These are phyloP conservation scores for Hycleus phaleratus DNA, from an alignment of 1,140 invertebrate genomes.

Conservation along the genomic window DNA sequence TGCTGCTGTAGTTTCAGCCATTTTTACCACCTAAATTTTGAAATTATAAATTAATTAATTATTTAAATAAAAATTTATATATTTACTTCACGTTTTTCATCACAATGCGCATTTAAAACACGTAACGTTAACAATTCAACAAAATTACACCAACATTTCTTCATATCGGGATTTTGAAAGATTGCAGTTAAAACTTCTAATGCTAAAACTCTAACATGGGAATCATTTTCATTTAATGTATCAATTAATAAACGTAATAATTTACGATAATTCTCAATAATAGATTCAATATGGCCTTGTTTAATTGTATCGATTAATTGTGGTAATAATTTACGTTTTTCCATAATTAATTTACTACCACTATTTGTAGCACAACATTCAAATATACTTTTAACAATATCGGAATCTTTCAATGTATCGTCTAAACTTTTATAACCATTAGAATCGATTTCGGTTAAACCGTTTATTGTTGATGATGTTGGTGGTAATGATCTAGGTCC, in stretches of 20 bases:
- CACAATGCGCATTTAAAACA: constrained; percentile 76
- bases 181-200: constrained; percentile 74
- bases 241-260: constrained; percentile 68
- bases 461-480: constrained; percentile 27
- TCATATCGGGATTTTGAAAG: constrained; percentile 64
- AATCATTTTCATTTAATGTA: constrained; percentile 58
- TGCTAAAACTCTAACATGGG: constrained; percentile 62
- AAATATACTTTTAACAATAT: constrained; percentile 39
- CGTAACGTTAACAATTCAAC: constrained; percentile 82
- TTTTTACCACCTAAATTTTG: constrained; percentile 31
- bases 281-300: constrained; percentile 42
- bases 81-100: constrained; percentile 65
- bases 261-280: constrained; percentile 52
- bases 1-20: constrained; percentile 35
- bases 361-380: constrained; percentile 27
- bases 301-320: constrained; percentile 43
- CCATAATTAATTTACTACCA: constrained; percentile 33
- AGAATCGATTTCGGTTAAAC: constrained; percentile 30
- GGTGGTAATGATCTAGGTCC: constrained; percentile 31
- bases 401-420: constrained; percentile 26
- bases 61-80: not conserved
- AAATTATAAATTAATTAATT: not conserved
- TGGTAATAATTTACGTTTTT: constrained; percentile 34
- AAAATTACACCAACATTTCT: constrained; percentile 72
- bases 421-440: constrained; percentile 37